Conservation (phyloP, 1,140 invertebrate genomes). For the Ylistrum balloti region DNA sequence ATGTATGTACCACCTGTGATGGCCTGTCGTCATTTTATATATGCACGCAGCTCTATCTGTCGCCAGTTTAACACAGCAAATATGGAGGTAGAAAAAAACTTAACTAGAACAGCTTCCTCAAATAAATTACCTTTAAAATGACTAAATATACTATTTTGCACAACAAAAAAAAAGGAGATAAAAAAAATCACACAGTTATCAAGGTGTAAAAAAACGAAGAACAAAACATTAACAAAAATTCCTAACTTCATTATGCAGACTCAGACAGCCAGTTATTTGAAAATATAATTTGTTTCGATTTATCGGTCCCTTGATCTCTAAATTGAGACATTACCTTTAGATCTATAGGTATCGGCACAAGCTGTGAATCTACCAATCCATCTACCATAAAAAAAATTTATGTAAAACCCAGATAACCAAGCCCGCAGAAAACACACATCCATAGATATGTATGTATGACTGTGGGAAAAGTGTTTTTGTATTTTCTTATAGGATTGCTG, state of each 20-base stretch:
- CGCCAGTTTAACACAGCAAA: neutral
- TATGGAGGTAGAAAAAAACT: neutral
- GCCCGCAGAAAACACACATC: too few species aligned
- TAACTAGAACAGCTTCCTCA: neutral
- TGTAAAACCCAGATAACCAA: too few species aligned
- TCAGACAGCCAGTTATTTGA: neutral
- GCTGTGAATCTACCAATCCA: too few species aligned
- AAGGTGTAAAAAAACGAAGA: neutral
- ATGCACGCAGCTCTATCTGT: constrained; percentile 7
- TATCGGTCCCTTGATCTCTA: neutral
- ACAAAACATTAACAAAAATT: neutral
- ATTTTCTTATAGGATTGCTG: too few species aligned
- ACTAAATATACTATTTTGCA: neutral
- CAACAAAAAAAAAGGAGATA: neutral
- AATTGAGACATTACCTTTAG: neutral
- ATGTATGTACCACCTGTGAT: neutral
- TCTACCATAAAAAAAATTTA: too few species aligned
- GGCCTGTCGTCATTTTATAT: neutral
- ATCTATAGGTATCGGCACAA: too few species aligned
- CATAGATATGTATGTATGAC: too few species aligned
- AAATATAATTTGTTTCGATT: neutral
- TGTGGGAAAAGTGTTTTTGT: too few species aligned
- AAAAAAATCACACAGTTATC: neutral
- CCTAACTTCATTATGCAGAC: neutral
- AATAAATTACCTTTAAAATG: neutral